These are phyloP conservation scores for Talpa occidentalis DNA, from an alignment of 2,113 vertebrate genomes.

Conservation along the genomic window DNA sequence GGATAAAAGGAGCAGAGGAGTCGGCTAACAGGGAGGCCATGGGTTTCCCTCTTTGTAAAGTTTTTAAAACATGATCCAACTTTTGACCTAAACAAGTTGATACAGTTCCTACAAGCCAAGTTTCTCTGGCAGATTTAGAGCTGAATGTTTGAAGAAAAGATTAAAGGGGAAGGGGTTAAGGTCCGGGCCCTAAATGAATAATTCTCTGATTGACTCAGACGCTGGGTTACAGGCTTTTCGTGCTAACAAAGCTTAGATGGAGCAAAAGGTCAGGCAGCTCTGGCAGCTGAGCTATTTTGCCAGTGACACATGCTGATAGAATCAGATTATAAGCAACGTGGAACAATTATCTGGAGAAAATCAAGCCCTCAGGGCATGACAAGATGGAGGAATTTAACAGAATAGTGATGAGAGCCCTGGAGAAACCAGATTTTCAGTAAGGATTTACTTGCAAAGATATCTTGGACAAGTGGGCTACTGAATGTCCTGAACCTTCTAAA, in stretches of 20 bases:
- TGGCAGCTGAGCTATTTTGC: conserved; percentile 53
- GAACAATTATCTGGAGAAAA: conserved; percentile 75
- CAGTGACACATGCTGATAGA: conserved; percentile 71
- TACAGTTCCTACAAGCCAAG: neutral
- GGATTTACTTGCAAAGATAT: neutral
- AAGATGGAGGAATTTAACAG: conserved; percentile 7
- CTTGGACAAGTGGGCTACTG: neutral
- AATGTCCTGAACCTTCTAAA: conserved; percentile 29
- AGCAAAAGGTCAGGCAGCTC: conserved; percentile 68
- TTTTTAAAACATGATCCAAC: conserved; percentile 61
- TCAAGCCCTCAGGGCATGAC: conserved; percentile 12
- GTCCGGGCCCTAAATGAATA: conserved; percentile 51
- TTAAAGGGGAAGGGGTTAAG: neutral
- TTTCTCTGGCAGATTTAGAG: conserved; percentile 13
- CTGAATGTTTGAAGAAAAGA: neutral
- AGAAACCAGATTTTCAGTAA: neutral
- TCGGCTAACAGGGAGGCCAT: neutral
- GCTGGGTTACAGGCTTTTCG: conserved; percentile 43
- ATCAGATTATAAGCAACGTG: conserved; percentile 58
- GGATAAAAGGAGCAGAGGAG: conserved; percentile 1
- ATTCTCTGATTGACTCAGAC: conserved; percentile 21
- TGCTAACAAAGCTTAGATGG: conserved; percentile 50
- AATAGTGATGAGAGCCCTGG: neutral
- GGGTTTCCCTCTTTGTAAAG: neutral
- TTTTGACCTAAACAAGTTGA: neutral